Base-by-base conservation (phyloP, 2,113 vertebrate species). In the Pagrus major region DNA sequence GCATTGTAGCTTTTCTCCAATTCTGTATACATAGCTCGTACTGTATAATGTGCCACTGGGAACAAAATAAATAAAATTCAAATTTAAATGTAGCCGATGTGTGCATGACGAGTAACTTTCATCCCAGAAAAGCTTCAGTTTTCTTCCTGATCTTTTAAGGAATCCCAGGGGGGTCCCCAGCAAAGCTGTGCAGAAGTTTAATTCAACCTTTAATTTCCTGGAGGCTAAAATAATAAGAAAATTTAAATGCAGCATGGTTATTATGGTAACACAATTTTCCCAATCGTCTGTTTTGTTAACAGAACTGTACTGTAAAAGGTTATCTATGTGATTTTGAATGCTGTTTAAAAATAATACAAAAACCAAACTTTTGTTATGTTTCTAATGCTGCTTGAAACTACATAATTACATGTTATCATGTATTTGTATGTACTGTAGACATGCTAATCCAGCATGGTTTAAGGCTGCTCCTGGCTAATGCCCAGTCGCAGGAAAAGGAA, bases 1-100 rank as follows among this genome's bases (percentile, higher is more conserved):
- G 73, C 29, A 66, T 72, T 66, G 1, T 35, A 55, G 9, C 66
- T 80, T 54, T 21, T 76, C 10, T 85, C 51, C 9, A 67, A 66
- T 33, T 76, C 54, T 0, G 4, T 46, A 71, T 52, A 23, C 23
- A 14, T 27, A 74, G 41, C n/a, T 44, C 20, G 41, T 16, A 21
- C 2, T 69, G 70, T 33, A 39, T 41, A 23, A 21, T 10, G 27
- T 64, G 16, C 56, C 41, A n/a, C 33, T 18, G 42, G 54, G 47
- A 70, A 39, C 5, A 44, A 46, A 33, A 71, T 51, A 3, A 63
- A 61, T 3, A 25, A 42, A 14, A 51, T 6, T 1, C 44, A 20
- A 25, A 83, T 73, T n/a, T 29, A 72, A 71, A 44, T 52, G 56
- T 46, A 21, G 47, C 21, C 1, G 6, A 52, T 21, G 18, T 44